Evolutionary conservation across 2,888 invertebrate genomes (phyloP).

Genomic region (Yponomeuta plumbellus): DNA sequence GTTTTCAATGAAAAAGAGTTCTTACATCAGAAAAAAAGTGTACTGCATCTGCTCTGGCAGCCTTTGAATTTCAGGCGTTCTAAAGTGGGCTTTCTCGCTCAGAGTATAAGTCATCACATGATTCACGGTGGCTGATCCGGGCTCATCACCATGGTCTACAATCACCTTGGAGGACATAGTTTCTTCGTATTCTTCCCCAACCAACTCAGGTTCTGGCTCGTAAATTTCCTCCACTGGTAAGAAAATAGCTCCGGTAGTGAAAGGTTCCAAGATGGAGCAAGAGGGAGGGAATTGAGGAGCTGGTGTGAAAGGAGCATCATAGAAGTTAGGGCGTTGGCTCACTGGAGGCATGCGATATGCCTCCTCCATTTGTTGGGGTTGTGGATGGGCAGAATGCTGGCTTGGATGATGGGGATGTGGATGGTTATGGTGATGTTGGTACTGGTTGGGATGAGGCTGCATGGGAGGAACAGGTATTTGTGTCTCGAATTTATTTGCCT

Average conservation of each 20-base stretch:
- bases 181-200: constrained; percentile 63
- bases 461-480: constrained; percentile 42
- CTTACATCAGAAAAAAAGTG: constrained; percentile 50
- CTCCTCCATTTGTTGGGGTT: constrained; percentile 9
- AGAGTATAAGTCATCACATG: constrained; percentile 64
- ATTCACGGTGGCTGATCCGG: constrained; percentile 56
- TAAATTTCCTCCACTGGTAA: constrained; percentile 37
- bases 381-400: constrained; percentile 10
- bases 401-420: neutral
- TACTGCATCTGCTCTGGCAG: constrained; percentile 67
- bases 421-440: constrained; percentile 31
- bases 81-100: constrained; percentile 60
- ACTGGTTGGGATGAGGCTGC: constrained; percentile 29
- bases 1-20: neutral
- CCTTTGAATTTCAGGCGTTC: constrained; percentile 51
- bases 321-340: constrained; percentile 48
- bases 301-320: constrained; percentile 45
- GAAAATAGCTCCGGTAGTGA: constrained; percentile 34
- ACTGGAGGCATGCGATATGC: constrained; percentile 34
- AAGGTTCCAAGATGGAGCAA: constrained; percentile 41
- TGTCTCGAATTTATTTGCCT: constrained; percentile 33
- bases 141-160: constrained; percentile 54
- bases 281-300: constrained; percentile 38
- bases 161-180: constrained; percentile 55
- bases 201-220: constrained; percentile 52